Conservation (phyloP, 2,113 vertebrate species). For the Pollachius pollachius region DNA sequence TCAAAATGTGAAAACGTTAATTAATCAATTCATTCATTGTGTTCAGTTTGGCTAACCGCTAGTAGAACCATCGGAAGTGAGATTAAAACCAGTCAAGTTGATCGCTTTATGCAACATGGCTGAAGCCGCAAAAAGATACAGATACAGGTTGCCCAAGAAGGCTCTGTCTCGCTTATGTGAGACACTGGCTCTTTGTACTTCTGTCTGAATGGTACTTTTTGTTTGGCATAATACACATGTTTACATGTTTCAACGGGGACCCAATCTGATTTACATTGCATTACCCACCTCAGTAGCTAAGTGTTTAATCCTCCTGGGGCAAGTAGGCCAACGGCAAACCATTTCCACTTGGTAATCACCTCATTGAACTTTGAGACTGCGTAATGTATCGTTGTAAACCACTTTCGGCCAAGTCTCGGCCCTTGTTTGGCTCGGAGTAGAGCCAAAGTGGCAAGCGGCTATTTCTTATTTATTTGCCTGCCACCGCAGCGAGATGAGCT, state of each 20-base stretch:
- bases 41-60: no score
- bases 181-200: conserved; percentile 35
- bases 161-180: not conserved
- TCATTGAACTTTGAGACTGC: conserved; percentile 21
- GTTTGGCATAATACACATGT: conserved; percentile 47
- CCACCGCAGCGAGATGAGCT: no score
- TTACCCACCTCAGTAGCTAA: conserved; percentile 57
- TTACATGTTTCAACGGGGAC: conserved; percentile 31
- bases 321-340: conserved; percentile 15
- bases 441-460: conserved; percentile 26
- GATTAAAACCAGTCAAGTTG: no score
- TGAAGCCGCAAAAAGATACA: conserved; percentile 19
- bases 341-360: conserved; percentile 34
- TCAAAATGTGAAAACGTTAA: no score
- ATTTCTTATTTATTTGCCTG: conserved; percentile 7
- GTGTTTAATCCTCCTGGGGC: conserved; percentile 41
- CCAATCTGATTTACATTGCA: conserved; percentile 56
- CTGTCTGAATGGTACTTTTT: conserved; percentile 50
- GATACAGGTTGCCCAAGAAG: not conserved
- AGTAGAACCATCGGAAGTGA: no score
- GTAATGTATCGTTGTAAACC: conserved; percentile 31
- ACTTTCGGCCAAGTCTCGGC: conserved; percentile 23
- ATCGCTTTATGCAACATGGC: conserved; percentile 13
- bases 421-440: conserved; percentile 6
- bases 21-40: no score